phyloP scores from a whole-genome alignment of 2,888 invertebrate species.

The Heliconius charithonia region DNA sequence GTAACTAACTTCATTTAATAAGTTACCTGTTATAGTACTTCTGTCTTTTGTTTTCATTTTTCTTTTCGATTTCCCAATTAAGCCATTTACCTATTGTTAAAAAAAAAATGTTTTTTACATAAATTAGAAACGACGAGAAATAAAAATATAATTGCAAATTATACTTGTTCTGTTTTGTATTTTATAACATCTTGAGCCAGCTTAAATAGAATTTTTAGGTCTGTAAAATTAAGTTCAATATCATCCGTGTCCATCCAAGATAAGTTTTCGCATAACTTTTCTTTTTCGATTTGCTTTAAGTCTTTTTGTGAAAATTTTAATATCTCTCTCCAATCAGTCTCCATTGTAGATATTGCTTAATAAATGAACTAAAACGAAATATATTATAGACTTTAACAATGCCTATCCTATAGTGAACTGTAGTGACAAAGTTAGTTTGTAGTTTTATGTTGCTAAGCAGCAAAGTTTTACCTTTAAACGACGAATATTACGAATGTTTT shows the following conservation, averaged over 20 bases:
- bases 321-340: slow-evolving; percentile 85
- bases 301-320: slow-evolving; percentile 81
- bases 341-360: slow-evolving; percentile 57
- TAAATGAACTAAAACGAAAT: not conserved
- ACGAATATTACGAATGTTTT: not conserved
- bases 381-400: not conserved
- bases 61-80: slow-evolving; percentile 63
- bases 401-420: not conserved
- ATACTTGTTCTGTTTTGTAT: slow-evolving; percentile 87
- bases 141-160: slow-evolving; percentile 32
- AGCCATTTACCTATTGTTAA: slow-evolving; percentile 64
- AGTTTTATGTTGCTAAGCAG: slow-evolving; percentile 64
- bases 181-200: slow-evolving; percentile 87
- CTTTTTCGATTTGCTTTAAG: slow-evolving; percentile 84
- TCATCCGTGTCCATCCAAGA: slow-evolving; percentile 85
- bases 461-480: slow-evolving; percentile 36
- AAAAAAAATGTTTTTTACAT: not conserved
- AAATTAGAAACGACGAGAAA: not conserved
- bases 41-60: slow-evolving; percentile 66
- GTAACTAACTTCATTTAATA: not conserved
- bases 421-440: slow-evolving; percentile 33
- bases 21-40: slow-evolving; percentile 58
- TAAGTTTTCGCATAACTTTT: slow-evolving; percentile 85
- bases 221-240: slow-evolving; percentile 81
- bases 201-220: slow-evolving; percentile 83